phyloP scores from a whole-genome alignment of 1,140 invertebrate species.

The Stegodyphus mimosarum region DNA sequence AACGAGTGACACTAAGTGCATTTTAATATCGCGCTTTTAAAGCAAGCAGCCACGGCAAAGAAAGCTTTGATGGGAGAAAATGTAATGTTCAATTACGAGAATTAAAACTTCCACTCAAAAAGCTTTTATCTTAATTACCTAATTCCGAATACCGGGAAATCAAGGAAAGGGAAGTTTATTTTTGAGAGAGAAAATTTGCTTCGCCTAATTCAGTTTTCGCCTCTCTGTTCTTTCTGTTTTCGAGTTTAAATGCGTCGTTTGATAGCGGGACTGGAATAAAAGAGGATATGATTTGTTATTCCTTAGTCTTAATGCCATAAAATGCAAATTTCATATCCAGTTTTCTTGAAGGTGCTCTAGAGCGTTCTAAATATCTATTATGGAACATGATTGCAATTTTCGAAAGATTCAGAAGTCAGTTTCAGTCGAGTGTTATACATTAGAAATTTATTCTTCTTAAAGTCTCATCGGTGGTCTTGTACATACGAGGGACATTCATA shows the following conservation, averaged over 20 bases:
- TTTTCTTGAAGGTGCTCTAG: no score
- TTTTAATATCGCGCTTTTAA: slow-evolving; percentile 50
- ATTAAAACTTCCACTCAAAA: slow-evolving; percentile 55
- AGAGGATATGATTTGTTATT: no score
- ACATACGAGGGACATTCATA: no score
- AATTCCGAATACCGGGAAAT: slow-evolving; percentile 30
- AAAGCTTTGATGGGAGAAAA: slow-evolving; percentile 4
- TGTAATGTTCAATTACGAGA: slow-evolving; percentile 55
- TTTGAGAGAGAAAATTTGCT: slow-evolving; percentile 25
- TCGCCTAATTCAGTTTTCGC: slow-evolving; percentile 18
- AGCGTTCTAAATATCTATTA: no score
- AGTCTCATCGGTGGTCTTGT: no score
- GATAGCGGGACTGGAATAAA: neutral
- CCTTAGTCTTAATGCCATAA: no score
- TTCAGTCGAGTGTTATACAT: no score
- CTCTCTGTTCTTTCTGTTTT: neutral
- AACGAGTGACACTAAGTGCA: slow-evolving; percentile 33
- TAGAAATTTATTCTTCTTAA: no score
- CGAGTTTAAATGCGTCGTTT: neutral
- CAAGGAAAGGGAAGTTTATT: slow-evolving; percentile 3
- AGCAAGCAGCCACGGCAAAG: neutral
- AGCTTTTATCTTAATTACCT: slow-evolving; percentile 55
- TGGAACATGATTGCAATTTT: no score
- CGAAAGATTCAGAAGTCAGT: no score
- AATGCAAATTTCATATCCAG: no score